A percentile compares a stretch with the other conserved stretches of the same genome.
phyloP scores from a whole-genome alignment of 2,113 vertebrate species.

The Ploceus nigricollis region DNA sequence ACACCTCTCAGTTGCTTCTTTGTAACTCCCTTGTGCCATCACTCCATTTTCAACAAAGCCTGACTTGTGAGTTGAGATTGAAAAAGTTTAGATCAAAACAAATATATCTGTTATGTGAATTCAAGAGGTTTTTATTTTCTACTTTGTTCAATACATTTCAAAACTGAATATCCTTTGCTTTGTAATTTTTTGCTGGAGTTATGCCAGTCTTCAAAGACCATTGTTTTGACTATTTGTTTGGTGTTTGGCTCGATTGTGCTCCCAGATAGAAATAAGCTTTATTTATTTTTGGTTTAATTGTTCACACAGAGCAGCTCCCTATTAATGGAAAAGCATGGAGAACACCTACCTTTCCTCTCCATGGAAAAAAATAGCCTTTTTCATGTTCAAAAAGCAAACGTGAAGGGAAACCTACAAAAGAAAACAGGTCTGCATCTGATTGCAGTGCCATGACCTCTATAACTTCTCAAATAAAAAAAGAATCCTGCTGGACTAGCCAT shows the following conservation, averaged over 20 bases:
- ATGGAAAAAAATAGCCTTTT: neutral
- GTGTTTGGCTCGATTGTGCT: neutral
- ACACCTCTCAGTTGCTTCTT: neutral
- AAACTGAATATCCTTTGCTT: slow-evolving; percentile 1
- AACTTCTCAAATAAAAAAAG: neutral
- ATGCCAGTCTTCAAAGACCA: neutral
- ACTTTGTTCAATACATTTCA: neutral
- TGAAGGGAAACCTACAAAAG: neutral
- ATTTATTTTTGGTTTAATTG: slow-evolving; percentile 23
- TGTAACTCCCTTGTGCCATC: neutral
- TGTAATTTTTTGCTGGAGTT: neutral
- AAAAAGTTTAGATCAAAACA: neutral
- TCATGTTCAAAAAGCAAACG: neutral
- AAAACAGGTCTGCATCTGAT: neutral
- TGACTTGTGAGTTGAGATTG: neutral
- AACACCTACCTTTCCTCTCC: neutral
- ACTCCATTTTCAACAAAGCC: neutral
- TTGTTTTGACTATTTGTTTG: slow-evolving; percentile 27
- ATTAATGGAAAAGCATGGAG: neutral
- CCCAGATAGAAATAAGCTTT: neutral
- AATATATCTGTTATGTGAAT: neutral
- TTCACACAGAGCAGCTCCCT: neutral
- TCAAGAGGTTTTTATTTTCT: neutral
- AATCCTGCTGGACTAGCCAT: neutral
- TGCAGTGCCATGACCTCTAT: neutral